Conservation (phyloP, 2,113 vertebrate species). For the Onychostruthus taczanowskii region DNA sequence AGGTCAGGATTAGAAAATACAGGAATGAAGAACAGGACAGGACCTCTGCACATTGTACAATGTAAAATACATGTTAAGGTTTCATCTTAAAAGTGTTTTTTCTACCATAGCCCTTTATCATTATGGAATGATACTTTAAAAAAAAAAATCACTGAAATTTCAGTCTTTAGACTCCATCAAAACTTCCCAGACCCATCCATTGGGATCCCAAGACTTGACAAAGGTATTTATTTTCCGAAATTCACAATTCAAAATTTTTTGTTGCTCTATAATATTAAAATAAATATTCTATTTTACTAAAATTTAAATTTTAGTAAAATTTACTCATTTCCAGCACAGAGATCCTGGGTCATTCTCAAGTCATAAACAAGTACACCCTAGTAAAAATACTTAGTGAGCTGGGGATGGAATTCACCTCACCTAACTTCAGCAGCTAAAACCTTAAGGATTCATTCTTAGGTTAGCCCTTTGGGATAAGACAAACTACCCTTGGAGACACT, state of each 20-base stretch:
- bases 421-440: neutral
- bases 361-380: accelerated
- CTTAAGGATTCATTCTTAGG: neutral
- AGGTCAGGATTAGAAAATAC: neutral
- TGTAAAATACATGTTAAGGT: neutral
- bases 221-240: neutral
- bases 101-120: neutral
- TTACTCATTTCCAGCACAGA: neutral
- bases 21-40: neutral
- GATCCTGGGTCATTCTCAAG: neutral
- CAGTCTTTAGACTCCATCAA: neutral
- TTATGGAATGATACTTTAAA: neutral
- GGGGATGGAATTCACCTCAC: neutral
- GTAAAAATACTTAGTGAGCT: neutral
- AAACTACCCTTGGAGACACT: neutral
- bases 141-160: neutral
- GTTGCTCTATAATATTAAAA: neutral
- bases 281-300: neutral
- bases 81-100: neutral
- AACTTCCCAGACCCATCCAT: neutral
- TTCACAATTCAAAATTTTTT: neutral
- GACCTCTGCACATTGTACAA: neutral
- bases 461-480: neutral
- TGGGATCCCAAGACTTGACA: neutral
- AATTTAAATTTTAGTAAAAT: accelerated